These are phyloP conservation scores for Linepithema humile DNA, from an alignment of 1,140 invertebrate species.

Conservation along the genomic window DNA sequence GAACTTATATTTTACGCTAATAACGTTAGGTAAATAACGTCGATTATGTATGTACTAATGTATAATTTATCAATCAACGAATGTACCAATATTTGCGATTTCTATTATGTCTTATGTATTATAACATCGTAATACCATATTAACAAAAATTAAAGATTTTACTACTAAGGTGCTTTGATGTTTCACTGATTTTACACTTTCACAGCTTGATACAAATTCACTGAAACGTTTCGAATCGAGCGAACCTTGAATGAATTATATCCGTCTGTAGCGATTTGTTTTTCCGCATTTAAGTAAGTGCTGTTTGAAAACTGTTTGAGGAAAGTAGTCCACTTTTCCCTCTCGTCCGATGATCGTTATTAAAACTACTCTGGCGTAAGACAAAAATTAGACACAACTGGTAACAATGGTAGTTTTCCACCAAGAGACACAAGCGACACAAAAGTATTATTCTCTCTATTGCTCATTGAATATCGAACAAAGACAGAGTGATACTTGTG, in stretches of 20 bases:
- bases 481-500: too few species aligned
- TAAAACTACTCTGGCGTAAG: not conserved
- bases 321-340: too few species aligned
- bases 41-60: not conserved
- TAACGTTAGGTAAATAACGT: not conserved
- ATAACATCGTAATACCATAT: not conserved
- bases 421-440: too few species aligned
- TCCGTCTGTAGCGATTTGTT: not conserved
- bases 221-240: not conserved
- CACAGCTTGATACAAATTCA: not conserved
- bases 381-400: not conserved
- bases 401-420: too few species aligned
- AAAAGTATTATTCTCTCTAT: too few species aligned
- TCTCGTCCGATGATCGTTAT: not conserved
- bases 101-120: not conserved
- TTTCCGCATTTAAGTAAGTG: not conserved
- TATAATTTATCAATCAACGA: not conserved
- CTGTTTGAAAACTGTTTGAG: not conserved
- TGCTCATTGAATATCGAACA: too few species aligned
- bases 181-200: not conserved
- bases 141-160: too few species aligned
- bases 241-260: not conserved
- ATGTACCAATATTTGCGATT: constrained; percentile 1
- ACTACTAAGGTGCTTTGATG: not conserved
- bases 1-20: constrained; percentile 7